Evolutionary conservation across 2,888 invertebrate genomes (phyloP), one percentile per base, ranked within the genome.

Genomic region (Labia minor): DNA sequence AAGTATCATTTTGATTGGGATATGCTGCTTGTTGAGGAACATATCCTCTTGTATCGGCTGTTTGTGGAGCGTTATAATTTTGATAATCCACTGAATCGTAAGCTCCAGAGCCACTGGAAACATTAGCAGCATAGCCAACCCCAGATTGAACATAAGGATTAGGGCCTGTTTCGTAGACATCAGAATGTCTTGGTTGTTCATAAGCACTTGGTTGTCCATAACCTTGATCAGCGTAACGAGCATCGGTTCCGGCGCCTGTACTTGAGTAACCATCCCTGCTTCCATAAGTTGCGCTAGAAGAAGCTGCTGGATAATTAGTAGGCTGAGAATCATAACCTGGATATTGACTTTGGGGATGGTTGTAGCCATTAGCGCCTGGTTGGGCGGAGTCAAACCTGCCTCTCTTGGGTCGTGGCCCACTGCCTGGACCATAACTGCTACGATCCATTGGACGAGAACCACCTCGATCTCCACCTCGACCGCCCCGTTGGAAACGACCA

Each of bases 261-360:
- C 49, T 49, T 14, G 49, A 11, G n/a, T 49, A 49, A 49, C 49
- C 49, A 49, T 49, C 49, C 2, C 49, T 4, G 49, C n/a, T n/a
- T 49, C 49, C 49, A 16, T 49, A 49, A n/a, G 49, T 14, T 4
- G 49, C 49, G 49, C 49, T 49, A 49, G 49, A 49, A 49, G 49
- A 49, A 49, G 49, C 49, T 49, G 49, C 49, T 49, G 49, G 3
- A 49, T 49, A 49, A 49, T 49, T 49, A 49, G 49, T 49, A 49
- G 49, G 49, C 14, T 49, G 49, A 49, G 49, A 8, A 49, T 49
- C 49, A 14, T 49, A 49, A 49, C 49, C 49, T 49, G 49, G 16
- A 49, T 49, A 49, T 49, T 49, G 49, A 49, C 49, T 14, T 49
- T 49, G 49, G 2, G 4, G 49, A 49, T 49, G 49, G 14, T 16